phyloP scores from a whole-genome alignment of 92 coral and sea anemone species.

The Paramuricea clavata region DNA sequence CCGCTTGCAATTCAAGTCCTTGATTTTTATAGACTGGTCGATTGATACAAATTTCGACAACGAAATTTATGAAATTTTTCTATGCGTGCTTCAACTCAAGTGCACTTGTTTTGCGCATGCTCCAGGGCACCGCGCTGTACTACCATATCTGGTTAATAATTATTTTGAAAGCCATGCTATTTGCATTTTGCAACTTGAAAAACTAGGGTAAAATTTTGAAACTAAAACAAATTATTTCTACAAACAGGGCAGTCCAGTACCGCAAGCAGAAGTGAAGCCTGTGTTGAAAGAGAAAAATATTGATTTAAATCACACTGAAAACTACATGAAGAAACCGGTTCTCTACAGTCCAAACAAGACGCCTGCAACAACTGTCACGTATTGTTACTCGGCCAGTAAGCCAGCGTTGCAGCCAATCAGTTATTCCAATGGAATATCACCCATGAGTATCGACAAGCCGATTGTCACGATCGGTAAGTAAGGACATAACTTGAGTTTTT shows the following conservation, averaged over 20 bases:
- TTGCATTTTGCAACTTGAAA: too few species aligned
- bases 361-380: constrained; percentile 21
- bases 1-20: too few species aligned
- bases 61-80: too few species aligned
- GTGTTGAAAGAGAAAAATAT: background rate
- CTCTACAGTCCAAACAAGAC: constrained; percentile 28
- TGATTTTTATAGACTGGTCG: too few species aligned
- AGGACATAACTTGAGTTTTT: too few species aligned
- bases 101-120: too few species aligned
- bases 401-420: constrained; percentile 22
- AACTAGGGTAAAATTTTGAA: too few species aligned
- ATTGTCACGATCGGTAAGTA: constrained; percentile 23
- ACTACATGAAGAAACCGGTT: background rate
- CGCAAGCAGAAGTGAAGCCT: constrained; percentile 15
- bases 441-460: background rate
- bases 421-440: background rate
- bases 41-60: too few species aligned
- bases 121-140: too few species aligned
- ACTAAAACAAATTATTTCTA: background rate
- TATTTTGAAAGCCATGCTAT: too few species aligned
- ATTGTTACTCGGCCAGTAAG: constrained; percentile 30
- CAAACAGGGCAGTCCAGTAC: background rate
- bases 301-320: background rate
- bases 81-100: too few species aligned
- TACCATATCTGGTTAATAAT: too few species aligned